A percentile compares a stretch with the other conserved stretches of the same genome.
These are phyloP conservation scores for Acanthococcus lagerstroemiae DNA, from an alignment of 2,888 invertebrate genomes.

Conservation along the genomic window DNA sequence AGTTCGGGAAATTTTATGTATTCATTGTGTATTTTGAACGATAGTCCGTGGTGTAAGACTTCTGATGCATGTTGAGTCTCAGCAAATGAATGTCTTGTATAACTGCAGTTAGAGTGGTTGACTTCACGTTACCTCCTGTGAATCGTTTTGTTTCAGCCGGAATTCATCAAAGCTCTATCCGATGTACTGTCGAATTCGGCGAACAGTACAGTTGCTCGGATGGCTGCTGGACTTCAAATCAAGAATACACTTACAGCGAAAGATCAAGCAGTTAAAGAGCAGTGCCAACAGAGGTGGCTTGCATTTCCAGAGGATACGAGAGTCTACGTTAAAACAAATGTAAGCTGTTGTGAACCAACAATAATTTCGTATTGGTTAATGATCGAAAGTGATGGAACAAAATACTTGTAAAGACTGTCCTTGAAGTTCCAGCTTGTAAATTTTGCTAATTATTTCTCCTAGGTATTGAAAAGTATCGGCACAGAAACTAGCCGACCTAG, in stretches of 20 bases:
- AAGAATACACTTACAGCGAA: slow-evolving; percentile 97
- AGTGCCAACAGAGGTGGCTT: slow-evolving; percentile 89
- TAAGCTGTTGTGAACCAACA: too few relatives aligned
- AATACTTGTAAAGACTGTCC: too few relatives aligned
- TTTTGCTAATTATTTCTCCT: slow-evolving; percentile 33
- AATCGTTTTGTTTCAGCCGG: too few relatives aligned
- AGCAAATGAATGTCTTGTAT: too few relatives aligned
- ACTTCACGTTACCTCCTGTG: too few relatives aligned
- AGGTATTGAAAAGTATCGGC: slow-evolving; percentile 87
- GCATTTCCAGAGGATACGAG: slow-evolving; percentile 76
- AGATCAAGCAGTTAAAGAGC: slow-evolving; percentile 65
- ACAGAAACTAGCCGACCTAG: slow-evolving; percentile 92
- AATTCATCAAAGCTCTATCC: slow-evolving; percentile 85
- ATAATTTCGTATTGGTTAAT: too few relatives aligned
- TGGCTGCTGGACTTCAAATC: slow-evolving; percentile 95
- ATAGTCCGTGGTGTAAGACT: too few relatives aligned
- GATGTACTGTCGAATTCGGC: slow-evolving; percentile 80
- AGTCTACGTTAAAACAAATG: slow-evolving; percentile 87
- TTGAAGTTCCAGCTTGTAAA: too few relatives aligned
- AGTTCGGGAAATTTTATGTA: slow-evolving; percentile 39
- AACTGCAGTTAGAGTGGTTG: too few relatives aligned
- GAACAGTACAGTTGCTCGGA: slow-evolving; percentile 86
- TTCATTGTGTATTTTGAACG: slow-evolving; percentile 18
- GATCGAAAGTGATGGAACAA: too few relatives aligned
- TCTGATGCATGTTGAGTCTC: too few relatives aligned